A percentile compares a stretch with the other conserved stretches of the same genome.
Evolutionary conservation across 1,140 invertebrate species (phyloP).

Genomic region (Semibalanus balanoides): DNA sequence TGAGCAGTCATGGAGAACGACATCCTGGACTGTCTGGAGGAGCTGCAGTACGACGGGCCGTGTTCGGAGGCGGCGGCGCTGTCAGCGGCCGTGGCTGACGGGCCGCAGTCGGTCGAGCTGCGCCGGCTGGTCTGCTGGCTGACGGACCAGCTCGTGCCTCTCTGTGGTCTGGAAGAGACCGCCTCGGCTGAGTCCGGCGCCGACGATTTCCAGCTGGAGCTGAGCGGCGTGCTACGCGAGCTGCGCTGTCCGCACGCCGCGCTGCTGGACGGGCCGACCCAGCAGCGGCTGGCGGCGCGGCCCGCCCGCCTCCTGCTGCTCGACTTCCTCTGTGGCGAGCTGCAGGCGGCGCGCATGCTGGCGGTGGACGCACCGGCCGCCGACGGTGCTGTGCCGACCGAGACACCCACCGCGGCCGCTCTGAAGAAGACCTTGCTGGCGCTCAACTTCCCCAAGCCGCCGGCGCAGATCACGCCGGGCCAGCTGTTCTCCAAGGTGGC

Average conservation of each 20-base stretch:
- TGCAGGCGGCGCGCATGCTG: slow-evolving; percentile 63
- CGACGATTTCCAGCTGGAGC: slow-evolving; percentile 1
- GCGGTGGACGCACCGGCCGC: slow-evolving; percentile 27
- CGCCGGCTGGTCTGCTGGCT: slow-evolving; percentile 14
- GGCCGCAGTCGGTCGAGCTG: neutral
- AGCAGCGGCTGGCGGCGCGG: slow-evolving; percentile 47
- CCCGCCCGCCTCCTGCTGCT: slow-evolving; percentile 45
- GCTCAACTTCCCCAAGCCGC: slow-evolving; percentile 69
- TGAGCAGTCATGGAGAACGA: slow-evolving; percentile 14
- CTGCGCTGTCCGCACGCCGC: slow-evolving; percentile 46
- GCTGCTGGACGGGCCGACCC: slow-evolving; percentile 48
- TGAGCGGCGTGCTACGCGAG: slow-evolving; percentile 6
- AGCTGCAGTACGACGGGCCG: slow-evolving; percentile 8
- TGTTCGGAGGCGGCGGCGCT: neutral
- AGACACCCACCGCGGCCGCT: slow-evolving; percentile 59
- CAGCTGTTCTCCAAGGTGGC: slow-evolving; percentile 63
- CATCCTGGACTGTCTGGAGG: slow-evolving; percentile 14
- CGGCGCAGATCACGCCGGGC: slow-evolving; percentile 56
- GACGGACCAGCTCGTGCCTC: slow-evolving; percentile 13
- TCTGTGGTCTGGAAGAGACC: slow-evolving; percentile 12
- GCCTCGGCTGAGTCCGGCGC: neutral
- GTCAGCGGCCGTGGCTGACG: neutral
- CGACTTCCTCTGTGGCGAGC: slow-evolving; percentile 62
- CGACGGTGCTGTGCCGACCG: slow-evolving; percentile 26
- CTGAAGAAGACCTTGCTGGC: slow-evolving; percentile 59